phyloP scores from a whole-genome alignment of 2,797 vertebrate genomes.

The Pangasius larnaudii region DNA sequence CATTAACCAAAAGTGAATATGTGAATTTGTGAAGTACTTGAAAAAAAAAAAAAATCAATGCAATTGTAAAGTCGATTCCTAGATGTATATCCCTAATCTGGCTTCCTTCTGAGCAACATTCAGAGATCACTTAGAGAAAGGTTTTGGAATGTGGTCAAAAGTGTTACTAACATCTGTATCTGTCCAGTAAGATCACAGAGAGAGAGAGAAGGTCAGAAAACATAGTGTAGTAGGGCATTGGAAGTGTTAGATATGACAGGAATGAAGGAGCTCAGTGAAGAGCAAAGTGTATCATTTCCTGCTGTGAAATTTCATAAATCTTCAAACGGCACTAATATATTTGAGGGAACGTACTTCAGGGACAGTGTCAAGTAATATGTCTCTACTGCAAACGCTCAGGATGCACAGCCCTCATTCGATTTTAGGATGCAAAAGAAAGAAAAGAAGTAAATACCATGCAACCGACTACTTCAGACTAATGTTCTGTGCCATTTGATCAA shows the following conservation, averaged over 20 bases:
- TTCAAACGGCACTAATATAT: constrained; percentile 24
- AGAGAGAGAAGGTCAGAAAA: constrained; percentile 30
- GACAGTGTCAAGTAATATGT: constrained; percentile 24
- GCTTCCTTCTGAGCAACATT: constrained; percentile 24
- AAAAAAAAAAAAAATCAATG: constrained; percentile 22
- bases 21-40: constrained; percentile 36
- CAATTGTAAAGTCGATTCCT: constrained; percentile 21
- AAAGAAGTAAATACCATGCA: constrained; percentile 41
- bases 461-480: constrained; percentile 38
- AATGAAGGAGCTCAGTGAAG: constrained; percentile 37
- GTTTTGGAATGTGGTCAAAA: constrained; percentile 23
- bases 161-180: constrained; percentile 23
- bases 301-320: constrained; percentile 12
- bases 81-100: constrained; percentile 8
- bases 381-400: constrained; percentile 48
- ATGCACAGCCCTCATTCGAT: constrained; percentile 40
- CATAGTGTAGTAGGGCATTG: background rate
- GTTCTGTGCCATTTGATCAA: constrained; percentile 10
- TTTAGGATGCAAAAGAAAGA: background rate
- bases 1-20: constrained; percentile 32
- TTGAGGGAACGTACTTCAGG: constrained; percentile 16
- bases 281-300: constrained; percentile 39
- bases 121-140: constrained; percentile 7
- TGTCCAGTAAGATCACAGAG: constrained; percentile 9
- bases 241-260: constrained; percentile 14